Conservation (phyloP, 2,888 invertebrate species). For the Idaea straminata region DNA sequence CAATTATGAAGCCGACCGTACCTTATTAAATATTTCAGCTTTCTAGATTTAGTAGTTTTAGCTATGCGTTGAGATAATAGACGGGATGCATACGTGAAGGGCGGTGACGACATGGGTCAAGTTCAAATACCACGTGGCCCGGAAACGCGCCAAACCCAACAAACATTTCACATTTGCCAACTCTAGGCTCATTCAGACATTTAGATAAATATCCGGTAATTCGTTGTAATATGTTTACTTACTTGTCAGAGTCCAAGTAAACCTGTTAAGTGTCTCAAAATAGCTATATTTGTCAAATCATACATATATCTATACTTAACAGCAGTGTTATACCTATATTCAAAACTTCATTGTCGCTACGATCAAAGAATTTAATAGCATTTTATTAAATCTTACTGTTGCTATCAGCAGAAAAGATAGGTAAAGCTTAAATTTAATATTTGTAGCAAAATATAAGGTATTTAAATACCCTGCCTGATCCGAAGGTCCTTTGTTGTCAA, state of each 20-base stretch:
- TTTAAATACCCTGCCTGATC: slow-evolving; percentile 12
- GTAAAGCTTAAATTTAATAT: background rate
- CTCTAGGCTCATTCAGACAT: slow-evolving; percentile 2
- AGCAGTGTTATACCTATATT: background rate
- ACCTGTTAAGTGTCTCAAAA: background rate
- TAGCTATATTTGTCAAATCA: too few species aligned
- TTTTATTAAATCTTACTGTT: background rate
- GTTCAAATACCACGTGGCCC: slow-evolving; percentile 39
- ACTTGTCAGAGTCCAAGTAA: background rate
- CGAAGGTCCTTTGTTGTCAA: slow-evolving; percentile 22
- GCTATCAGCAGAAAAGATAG: background rate
- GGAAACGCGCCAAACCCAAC: slow-evolving; percentile 6
- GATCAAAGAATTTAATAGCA: slow-evolving; percentile 3
- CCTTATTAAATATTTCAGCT: too few species aligned
- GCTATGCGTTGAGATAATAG: background rate
- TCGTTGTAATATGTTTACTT: background rate
- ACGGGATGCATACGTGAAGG: slow-evolving; percentile 14
- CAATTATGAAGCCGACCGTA: too few species aligned
- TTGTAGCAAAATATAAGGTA: background rate
- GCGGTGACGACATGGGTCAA: slow-evolving; percentile 41
- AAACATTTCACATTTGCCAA: slow-evolving; percentile 7
- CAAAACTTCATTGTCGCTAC: background rate
- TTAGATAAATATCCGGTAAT: background rate
- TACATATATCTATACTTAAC: too few species aligned
- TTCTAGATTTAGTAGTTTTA: too few species aligned